Percentiles rank a stretch among this genome's conserved stretches.
phyloP scores from a whole-genome alignment of 2,113 vertebrate genomes.

The Trochalopteron elliotii region DNA sequence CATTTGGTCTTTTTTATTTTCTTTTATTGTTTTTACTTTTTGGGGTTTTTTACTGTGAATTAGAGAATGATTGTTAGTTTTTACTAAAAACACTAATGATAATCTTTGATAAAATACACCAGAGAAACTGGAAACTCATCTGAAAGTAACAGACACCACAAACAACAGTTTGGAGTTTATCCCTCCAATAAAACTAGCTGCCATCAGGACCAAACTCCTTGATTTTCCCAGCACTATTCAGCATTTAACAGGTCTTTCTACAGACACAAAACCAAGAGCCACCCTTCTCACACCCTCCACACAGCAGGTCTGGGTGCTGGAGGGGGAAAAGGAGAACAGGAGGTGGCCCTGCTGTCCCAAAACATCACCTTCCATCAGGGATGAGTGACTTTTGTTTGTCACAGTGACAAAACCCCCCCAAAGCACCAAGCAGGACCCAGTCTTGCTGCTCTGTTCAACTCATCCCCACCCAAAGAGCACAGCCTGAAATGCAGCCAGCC shows the following conservation, averaged over 20 bases:
- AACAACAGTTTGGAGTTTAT: not conserved
- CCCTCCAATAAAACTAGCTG: not conserved
- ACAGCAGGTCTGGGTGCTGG: not conserved
- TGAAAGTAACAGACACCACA: not conserved
- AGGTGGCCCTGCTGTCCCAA: not conserved
- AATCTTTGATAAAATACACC: not conserved
- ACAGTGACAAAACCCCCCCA: not conserved
- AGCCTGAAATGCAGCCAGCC: rapidly evolving
- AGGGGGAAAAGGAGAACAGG: not conserved
- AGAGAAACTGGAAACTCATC: not conserved
- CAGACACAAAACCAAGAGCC: not conserved
- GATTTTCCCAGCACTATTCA: not conserved
- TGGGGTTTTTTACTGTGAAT: not conserved
- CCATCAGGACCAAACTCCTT: not conserved
- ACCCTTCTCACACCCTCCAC: not conserved
- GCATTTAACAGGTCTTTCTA: not conserved
- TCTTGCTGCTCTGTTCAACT: rapidly evolving
- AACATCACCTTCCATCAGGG: rapidly evolving
- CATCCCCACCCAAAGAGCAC: not conserved
- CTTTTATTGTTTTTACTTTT: not conserved
- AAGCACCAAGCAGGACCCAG: not conserved
- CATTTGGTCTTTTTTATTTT: not conserved
- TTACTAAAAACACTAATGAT: not conserved
- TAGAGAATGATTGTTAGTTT: not conserved
- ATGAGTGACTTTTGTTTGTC: not conserved